Evolutionary conservation across 2,888 invertebrate species (phyloP), one percentile per base, ranked within the genome.

Genomic region (Alsophila aescularia): DNA sequence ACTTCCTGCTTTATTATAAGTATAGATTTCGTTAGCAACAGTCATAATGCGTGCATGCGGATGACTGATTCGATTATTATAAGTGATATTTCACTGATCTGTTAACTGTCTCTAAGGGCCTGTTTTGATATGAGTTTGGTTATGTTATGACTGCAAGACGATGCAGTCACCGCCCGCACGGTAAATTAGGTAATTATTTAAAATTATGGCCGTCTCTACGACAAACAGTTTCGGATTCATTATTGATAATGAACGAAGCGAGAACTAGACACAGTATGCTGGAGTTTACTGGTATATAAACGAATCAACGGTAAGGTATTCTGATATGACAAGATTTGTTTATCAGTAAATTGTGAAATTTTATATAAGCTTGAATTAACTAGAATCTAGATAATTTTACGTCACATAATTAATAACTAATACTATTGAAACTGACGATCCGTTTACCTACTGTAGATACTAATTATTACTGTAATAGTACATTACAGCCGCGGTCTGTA

Each of bases 171-270:
- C 76, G 75, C 74, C 81, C 81, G 78, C 81, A 80, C 79, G 81
- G 81, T 77, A 77, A 83, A n/a, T 9, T 1, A 8, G 29, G 13
- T 87, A 83, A 87, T 83, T 85, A 86, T 81, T 83, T 79, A 82
- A 82, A 81, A 85, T 84, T 80, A 83, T 75, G 77, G 79, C 68
- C 79, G 75, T 74, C 76, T 70, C 75, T 68, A 79, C 76, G 77
- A 82, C 82, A 86, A 85, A 87, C 84, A 81, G 74, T 74, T 72
- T 70, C 68, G 75, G 73, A 84, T 87, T 87, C 84, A 88, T 80
- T 78, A 77, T 72, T 64, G 69, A 72, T 75, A 78, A 81, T 80
- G 77, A 77, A 73, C 73, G 70, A 70, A 70, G 71, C 61, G 70
- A 66, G 67, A 68, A 67, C 62, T 55, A 66, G 52, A 65, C 62